Evolutionary conservation across 2,888 invertebrate genomes (phyloP).

Genomic region (Tiphia femorata): DNA sequence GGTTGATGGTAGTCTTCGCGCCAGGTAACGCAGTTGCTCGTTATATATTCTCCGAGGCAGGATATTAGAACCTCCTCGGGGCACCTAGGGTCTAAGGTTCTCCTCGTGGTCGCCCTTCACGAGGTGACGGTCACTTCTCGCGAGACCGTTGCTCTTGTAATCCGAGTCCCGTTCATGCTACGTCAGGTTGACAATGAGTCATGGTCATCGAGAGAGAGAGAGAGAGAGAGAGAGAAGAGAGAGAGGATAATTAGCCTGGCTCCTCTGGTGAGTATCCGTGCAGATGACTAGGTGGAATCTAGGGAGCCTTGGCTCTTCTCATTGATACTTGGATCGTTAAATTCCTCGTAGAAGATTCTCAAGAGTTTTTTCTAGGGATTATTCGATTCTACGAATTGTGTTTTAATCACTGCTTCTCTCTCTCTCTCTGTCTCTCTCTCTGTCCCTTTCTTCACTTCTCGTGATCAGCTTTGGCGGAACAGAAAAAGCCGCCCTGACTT

Average conservation of each 20-base stretch:
- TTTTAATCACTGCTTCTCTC: too few species aligned
- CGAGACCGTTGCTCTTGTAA: too few species aligned
- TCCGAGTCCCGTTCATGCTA: neutral
- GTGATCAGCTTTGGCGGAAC: constrained; percentile 48
- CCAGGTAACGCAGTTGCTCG: neutral
- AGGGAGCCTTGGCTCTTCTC: too few species aligned
- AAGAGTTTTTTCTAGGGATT: too few species aligned
- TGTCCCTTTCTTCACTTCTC: too few species aligned
- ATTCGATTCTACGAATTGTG: too few species aligned
- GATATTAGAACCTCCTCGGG: neutral
- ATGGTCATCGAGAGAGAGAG: neutral
- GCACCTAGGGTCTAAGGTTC: neutral
- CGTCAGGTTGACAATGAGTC: neutral
- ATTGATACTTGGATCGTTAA: too few species aligned
- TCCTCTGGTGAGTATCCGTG: too few species aligned
- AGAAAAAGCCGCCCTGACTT: constrained; percentile 49
- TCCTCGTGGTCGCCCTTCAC: neutral
- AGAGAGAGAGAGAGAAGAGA: neutral
- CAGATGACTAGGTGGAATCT: too few species aligned
- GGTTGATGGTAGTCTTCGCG: neutral
- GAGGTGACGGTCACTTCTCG: too few species aligned
- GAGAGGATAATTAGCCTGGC: neutral
- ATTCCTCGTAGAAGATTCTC: neutral
- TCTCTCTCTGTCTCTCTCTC: too few species aligned
- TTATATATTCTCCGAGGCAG: neutral